phyloP scores from a whole-genome alignment of 2,113 vertebrate species.

The Accipiter cooperii region DNA sequence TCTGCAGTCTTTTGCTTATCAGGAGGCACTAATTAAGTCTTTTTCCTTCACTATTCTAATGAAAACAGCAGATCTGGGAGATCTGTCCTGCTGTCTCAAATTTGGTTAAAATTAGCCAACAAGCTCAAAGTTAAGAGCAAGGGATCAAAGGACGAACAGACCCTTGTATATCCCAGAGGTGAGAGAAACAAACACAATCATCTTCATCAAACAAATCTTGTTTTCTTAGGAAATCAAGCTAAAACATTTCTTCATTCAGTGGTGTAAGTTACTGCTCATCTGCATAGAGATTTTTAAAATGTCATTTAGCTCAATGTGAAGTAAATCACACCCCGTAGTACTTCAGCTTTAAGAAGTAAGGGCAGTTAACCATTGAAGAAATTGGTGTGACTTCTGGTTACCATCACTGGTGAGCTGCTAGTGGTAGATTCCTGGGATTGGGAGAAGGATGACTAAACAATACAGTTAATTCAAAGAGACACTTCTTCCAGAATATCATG shows the following conservation, averaged over 20 bases:
- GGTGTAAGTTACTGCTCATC: background rate
- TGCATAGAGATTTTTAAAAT: background rate
- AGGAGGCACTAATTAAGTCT: background rate
- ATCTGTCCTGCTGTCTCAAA: background rate
- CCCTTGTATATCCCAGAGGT: background rate
- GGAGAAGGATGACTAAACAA: background rate
- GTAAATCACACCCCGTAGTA: background rate
- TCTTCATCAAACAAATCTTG: background rate
- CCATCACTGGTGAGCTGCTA: background rate
- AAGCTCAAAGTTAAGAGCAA: background rate
- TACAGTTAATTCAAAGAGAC: background rate
- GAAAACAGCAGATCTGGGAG: background rate
- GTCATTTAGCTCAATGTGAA: background rate
- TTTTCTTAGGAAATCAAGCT: background rate
- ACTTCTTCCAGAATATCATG: background rate
- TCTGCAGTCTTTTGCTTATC: background rate
- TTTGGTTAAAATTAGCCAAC: background rate
- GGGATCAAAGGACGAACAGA: background rate
- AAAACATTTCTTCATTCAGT: background rate
- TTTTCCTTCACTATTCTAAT: background rate
- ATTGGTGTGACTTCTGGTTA: background rate
- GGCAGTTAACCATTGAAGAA: background rate
- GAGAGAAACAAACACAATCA: background rate
- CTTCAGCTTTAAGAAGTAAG: background rate
- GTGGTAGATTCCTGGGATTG: background rate